A percentile compares a stretch with the other conserved stretches of the same genome.
These are phyloP conservation scores for Aix galericulata DNA, from an alignment of 2,113 vertebrate species.

Conservation along the genomic window DNA sequence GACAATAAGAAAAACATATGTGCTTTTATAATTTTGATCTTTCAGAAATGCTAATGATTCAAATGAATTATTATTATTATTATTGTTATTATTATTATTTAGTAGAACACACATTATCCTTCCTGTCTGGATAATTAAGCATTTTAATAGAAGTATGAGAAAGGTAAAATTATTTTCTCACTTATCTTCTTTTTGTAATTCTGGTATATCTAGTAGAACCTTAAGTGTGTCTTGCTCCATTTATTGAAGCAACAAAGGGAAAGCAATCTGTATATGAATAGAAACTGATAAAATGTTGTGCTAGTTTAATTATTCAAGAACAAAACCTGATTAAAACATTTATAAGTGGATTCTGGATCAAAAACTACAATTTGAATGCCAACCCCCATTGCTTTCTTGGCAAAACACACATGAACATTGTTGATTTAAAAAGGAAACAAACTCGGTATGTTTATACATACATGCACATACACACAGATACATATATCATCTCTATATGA, in stretches of 20 bases:
- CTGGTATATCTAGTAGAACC: neutral
- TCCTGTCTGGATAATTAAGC: neutral
- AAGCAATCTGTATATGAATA: neutral
- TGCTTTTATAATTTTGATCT: neutral
- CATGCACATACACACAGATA: neutral
- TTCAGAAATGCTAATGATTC: neutral
- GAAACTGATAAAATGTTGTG: neutral
- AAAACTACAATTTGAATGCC: neutral
- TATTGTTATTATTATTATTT: neutral
- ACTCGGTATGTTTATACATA: neutral
- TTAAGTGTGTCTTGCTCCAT: neutral
- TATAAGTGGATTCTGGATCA: neutral
- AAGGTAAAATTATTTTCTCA: neutral
- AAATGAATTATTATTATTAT: neutral
- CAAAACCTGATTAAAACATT: neutral
- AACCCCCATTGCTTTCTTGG: neutral
- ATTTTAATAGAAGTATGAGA: neutral
- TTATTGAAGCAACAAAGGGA: neutral
- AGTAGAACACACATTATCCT: neutral
- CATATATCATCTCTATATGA: neutral
- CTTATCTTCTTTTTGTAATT: neutral
- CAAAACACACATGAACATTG: neutral
- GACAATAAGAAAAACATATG: neutral
- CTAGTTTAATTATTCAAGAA: neutral
- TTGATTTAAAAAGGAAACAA: neutral